These are phyloP conservation scores for Drosophila testacea DNA, from an alignment of 2,888 invertebrate species.

Conservation along the genomic window DNA sequence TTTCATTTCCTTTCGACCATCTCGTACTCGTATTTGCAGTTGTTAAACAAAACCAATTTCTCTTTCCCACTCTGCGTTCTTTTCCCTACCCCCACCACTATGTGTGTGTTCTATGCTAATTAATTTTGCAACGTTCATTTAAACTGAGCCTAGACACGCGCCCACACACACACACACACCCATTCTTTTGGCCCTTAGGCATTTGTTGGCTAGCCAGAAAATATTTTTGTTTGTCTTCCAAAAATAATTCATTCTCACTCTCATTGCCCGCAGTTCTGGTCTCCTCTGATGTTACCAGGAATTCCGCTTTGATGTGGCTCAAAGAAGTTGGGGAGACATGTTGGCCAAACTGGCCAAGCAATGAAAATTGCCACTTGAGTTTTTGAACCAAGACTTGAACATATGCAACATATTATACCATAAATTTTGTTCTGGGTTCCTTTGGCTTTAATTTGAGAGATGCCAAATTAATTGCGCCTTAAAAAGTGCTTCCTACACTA, in stretches of 20 bases:
- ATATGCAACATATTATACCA: background rate
- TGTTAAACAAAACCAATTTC: conserved; percentile 27
- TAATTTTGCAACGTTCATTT: conserved; percentile 60
- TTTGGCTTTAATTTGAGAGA: conserved; percentile 6
- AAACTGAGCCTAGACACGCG: conserved; percentile 12
- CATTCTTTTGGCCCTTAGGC: conserved; percentile 1
- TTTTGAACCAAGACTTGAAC: background rate
- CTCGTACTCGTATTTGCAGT: conserved; percentile 19
- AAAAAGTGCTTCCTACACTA: conserved; percentile 1
- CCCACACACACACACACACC: background rate
- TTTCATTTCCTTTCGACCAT: conserved; percentile 36
- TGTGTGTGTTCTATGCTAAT: conserved; percentile 71
- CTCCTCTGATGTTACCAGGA: conserved; percentile 10
- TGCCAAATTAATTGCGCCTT: conserved; percentile 44
- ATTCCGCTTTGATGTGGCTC: conserved; percentile 54
- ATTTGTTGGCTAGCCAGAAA: conserved; percentile 23
- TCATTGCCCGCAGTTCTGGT: conserved; percentile 14
- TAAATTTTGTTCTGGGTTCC: background rate
- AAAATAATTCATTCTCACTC: conserved; percentile 31
- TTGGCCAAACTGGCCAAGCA: conserved; percentile 7
- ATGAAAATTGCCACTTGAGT: conserved; percentile 11
- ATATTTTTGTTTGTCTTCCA: conserved; percentile 31
- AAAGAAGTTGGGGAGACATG: conserved; percentile 1
- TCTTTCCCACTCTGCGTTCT: background rate
- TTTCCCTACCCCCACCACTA: background rate